Conservation (phyloP, 2,113 vertebrate species). For the Delphinapterus leucas region DNA sequence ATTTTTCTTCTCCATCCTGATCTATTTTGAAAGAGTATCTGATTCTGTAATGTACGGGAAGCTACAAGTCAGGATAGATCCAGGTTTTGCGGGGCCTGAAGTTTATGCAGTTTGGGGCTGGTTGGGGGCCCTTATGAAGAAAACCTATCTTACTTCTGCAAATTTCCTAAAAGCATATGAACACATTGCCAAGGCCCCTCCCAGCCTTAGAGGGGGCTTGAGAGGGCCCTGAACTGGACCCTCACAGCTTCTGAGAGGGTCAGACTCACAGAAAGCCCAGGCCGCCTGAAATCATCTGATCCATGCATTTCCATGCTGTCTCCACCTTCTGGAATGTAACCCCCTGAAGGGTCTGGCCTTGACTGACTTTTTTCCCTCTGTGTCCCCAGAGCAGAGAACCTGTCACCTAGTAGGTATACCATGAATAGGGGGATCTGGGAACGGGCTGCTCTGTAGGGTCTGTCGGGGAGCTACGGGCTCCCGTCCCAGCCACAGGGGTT, state of each 20-base stretch:
- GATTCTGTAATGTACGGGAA: not conserved
- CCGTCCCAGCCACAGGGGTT: rapidly evolving
- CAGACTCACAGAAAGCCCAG: not conserved
- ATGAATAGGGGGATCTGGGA: no score
- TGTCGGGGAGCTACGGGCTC: no score
- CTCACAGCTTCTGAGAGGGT: not conserved
- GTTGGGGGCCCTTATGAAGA: not conserved
- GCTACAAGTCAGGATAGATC: not conserved
- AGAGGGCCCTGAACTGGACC: no score
- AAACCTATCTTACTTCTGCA: not conserved
- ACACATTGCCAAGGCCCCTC: not conserved
- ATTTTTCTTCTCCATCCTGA: not conserved
- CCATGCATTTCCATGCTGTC: not conserved
- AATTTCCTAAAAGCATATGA: not conserved
- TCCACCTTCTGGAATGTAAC: not conserved
- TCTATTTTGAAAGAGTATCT: not conserved
- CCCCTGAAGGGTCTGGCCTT: not conserved
- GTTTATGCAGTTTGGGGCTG: not conserved
- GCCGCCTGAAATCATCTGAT: not conserved
- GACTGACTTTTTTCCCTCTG: not conserved
- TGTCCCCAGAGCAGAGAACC: not conserved
- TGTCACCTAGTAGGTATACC: no score
- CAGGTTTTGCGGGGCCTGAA: not conserved
- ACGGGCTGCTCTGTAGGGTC: not conserved
- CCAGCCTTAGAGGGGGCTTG: rapidly evolving